These are phyloP conservation scores for Solenodon paradoxus DNA, from an alignment of 2,113 vertebrate genomes.

Conservation along the genomic window DNA sequence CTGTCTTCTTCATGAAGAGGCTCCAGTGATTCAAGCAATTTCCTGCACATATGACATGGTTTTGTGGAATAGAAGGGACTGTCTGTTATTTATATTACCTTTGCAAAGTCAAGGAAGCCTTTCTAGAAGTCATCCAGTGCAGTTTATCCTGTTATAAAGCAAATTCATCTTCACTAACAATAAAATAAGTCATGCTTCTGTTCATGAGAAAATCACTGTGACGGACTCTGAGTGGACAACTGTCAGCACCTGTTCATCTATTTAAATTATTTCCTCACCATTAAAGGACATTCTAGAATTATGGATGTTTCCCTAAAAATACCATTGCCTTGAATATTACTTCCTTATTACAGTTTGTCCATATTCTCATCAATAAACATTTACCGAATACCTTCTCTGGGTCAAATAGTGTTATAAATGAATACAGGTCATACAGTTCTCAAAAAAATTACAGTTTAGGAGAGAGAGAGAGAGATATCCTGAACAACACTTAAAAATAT, in stretches of 20 bases:
- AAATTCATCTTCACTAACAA: not conserved
- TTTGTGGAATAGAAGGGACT: not conserved
- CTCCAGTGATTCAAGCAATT: not conserved
- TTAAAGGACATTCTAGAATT: conserved; percentile 26
- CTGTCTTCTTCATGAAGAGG: not conserved
- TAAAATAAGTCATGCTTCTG: not conserved
- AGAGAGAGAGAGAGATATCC: not conserved
- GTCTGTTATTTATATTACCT: not conserved
- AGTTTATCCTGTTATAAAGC: not conserved
- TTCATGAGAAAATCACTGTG: not conserved
- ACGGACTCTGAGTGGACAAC: not conserved
- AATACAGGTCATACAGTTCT: not conserved
- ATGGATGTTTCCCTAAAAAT: not conserved
- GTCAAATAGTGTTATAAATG: not conserved
- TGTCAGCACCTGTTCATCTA: not conserved
- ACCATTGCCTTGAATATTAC: not conserved
- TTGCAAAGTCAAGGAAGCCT: not conserved
- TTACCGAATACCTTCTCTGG: not conserved
- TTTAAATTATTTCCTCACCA: not conserved
- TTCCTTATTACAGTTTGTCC: conserved; percentile 5
- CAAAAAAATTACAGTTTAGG: not conserved
- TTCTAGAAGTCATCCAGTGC: not conserved
- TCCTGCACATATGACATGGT: not conserved
- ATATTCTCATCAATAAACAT: not conserved
- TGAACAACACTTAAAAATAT: not conserved